These are phyloP conservation scores for Chrysomela aeneicollis DNA, from an alignment of 2,888 invertebrate genomes.

Conservation along the genomic window DNA sequence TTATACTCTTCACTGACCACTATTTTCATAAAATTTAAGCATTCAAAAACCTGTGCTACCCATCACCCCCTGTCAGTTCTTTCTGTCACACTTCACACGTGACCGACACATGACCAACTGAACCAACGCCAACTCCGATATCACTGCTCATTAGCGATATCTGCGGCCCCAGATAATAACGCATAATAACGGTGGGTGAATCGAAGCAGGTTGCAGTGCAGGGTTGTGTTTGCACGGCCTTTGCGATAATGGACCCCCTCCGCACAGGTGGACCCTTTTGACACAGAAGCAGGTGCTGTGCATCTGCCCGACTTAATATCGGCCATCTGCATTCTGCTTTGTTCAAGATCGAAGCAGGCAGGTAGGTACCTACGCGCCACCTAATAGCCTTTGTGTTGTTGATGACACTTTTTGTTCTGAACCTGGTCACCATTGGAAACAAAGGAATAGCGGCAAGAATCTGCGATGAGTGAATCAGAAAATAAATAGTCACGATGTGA, in stretches of 20 bases:
- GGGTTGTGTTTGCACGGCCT: conserved; percentile 40
- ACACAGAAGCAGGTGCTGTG: conserved; percentile 37
- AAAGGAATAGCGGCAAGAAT: neutral
- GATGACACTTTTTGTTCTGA: conserved; percentile 2
- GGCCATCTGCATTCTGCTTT: conserved; percentile 32
- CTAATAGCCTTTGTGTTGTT: neutral
- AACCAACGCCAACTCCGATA: conserved; percentile 28
- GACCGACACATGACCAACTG: conserved; percentile 33
- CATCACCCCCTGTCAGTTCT: neutral
- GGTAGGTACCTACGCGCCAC: no score
- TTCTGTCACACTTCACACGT: conserved; percentile 23
- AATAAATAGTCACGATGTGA: no score
- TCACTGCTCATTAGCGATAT: conserved; percentile 22
- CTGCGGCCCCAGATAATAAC: conserved; percentile 36
- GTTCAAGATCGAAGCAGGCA: conserved; percentile 11
- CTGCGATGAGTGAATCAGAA: no score
- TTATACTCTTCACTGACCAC: no score
- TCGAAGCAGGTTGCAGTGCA: conserved; percentile 38
- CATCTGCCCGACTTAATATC: conserved; percentile 38
- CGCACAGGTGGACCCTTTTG: conserved; percentile 38
- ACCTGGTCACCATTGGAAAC: neutral
- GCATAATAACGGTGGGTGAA: conserved; percentile 39
- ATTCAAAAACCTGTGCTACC: no score
- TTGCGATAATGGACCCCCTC: conserved; percentile 30
- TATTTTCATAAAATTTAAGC: no score